A percentile compares a stretch with the other conserved stretches of the same genome.
These are phyloP conservation scores for Ptychoptera albimana DNA, from an alignment of 2,888 invertebrate genomes.

Conservation along the genomic window DNA sequence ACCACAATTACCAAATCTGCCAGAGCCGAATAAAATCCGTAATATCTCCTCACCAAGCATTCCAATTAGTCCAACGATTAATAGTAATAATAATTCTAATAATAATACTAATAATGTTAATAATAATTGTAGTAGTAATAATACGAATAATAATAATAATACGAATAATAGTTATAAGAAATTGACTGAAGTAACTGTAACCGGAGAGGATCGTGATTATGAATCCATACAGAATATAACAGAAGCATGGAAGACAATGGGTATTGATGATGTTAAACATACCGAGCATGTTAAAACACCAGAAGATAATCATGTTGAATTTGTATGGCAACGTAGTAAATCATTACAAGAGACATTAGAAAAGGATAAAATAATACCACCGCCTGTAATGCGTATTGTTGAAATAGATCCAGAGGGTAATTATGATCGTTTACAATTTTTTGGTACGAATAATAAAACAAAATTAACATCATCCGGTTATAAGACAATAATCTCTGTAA, in stretches of 20 bases:
- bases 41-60: constrained; percentile 17
- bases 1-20: background rate
- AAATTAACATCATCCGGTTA: constrained; percentile 48
- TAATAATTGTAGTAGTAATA: background rate
- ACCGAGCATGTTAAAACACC: constrained; percentile 36
- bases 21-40: constrained; percentile 1
- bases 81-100: background rate
- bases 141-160: constrained; percentile 18
- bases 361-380: constrained; percentile 27
- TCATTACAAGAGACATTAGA: constrained; percentile 32
- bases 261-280: constrained; percentile 56
- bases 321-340: constrained; percentile 29
- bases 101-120: background rate
- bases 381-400: constrained; percentile 5
- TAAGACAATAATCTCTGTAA: constrained; percentile 49
- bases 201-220: constrained; percentile 32
- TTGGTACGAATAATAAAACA: constrained; percentile 56
- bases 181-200: background rate
- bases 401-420: constrained; percentile 34
- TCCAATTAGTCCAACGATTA: background rate
- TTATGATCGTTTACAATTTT: constrained; percentile 68
- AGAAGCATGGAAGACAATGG: constrained; percentile 70
- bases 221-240: constrained; percentile 61
- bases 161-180: constrained; percentile 5
- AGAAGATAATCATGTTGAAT: constrained; percentile 27